These are phyloP conservation scores for Noturus placidus DNA, from an alignment of 2,113 vertebrate species.

Conservation along the genomic window DNA sequence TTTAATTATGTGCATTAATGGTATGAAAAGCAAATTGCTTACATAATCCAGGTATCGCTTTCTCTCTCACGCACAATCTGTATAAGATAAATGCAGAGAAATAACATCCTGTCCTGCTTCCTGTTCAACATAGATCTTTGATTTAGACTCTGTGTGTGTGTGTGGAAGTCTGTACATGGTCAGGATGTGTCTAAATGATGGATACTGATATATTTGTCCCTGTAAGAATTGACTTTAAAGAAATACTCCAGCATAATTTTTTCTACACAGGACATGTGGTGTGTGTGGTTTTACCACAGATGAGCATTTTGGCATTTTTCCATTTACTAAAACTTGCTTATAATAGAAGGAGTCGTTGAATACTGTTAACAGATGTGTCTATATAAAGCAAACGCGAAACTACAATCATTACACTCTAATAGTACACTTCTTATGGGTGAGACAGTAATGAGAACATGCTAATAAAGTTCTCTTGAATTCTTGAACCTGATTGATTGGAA, in stretches of 20 bases:
- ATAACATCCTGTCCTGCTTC: neutral
- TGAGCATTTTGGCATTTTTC: neutral
- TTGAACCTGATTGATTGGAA: neutral
- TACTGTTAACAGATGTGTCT: neutral
- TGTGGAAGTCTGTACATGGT: conserved; percentile 30
- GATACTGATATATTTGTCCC: conserved; percentile 18
- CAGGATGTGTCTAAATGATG: conserved; percentile 34
- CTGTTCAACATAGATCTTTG: conserved; percentile 5
- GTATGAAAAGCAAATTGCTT: neutral
- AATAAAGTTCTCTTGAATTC: neutral
- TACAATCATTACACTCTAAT: neutral
- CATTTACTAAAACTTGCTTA: neutral
- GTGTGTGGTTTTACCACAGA: neutral
- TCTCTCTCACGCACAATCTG: neutral
- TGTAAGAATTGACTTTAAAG: conserved; percentile 29
- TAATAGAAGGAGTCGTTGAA: neutral
- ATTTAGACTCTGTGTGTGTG: neutral
- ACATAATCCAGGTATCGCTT: neutral
- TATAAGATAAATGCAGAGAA: conserved; percentile 11
- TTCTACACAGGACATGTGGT: neutral
- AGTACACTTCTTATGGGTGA: neutral
- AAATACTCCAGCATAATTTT: neutral
- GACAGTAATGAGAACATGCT: neutral
- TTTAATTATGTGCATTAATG: conserved; percentile 19
- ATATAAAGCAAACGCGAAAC: neutral